These are phyloP conservation scores for Scaptomyza pallida DNA, from an alignment of 1,140 invertebrate genomes.

Conservation along the genomic window DNA sequence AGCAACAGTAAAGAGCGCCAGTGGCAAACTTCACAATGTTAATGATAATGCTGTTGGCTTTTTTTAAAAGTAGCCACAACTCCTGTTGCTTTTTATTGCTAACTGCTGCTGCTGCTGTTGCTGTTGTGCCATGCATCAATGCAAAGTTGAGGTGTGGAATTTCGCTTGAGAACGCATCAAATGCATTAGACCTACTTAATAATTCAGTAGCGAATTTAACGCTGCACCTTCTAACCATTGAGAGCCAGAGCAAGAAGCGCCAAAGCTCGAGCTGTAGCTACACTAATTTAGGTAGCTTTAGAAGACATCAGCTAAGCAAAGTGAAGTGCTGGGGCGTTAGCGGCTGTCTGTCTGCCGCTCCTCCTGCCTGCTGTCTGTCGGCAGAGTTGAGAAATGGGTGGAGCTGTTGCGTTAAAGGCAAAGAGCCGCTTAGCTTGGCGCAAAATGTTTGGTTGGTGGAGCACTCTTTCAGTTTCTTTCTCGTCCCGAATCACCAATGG, in stretches of 20 bases:
- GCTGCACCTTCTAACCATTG: constrained; percentile 23
- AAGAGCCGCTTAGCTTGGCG: constrained; percentile 52
- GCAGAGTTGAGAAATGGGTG: constrained; percentile 40
- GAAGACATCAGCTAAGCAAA: constrained; percentile 20
- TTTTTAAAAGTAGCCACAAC: constrained; percentile 65
- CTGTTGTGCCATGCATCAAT: constrained; percentile 41
- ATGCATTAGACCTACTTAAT: constrained; percentile 72
- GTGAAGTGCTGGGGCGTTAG: constrained; percentile 35
- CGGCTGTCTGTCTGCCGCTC: constrained; percentile 3
- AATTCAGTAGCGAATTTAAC: constrained; percentile 56
- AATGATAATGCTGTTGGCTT: constrained; percentile 21
- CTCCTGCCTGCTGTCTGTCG: constrained; percentile 1
- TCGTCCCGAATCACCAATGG: not conserved
- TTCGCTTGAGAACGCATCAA: constrained; percentile 62
- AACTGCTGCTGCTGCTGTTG: constrained; percentile 12
- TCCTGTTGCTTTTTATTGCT: constrained; percentile 16
- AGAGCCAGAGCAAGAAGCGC: not conserved
- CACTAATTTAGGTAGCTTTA: constrained; percentile 51
- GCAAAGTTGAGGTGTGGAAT: constrained; percentile 42
- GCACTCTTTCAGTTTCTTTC: too few species aligned
- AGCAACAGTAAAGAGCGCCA: not conserved
- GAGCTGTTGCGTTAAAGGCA: constrained; percentile 32
- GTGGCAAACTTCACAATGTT: constrained; percentile 1
- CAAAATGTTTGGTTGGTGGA: constrained; percentile 42
- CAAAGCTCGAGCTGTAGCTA: constrained; percentile 21